Base-by-base conservation (phyloP, 2,797 vertebrate genomes). In the Onychomys torridus region DNA sequence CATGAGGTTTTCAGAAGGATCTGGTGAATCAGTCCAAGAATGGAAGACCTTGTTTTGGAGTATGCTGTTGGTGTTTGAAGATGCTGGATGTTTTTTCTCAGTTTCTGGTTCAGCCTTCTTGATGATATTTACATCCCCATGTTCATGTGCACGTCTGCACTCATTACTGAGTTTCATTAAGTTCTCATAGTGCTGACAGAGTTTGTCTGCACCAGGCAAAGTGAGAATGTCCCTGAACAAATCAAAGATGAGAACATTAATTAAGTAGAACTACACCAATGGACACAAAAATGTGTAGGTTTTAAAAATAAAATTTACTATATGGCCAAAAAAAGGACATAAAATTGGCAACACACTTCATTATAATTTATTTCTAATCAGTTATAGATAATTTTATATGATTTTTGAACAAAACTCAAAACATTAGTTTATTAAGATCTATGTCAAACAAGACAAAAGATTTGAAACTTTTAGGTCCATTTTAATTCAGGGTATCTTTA, bases 141-240 rank as follows among this genome's bases (percentile, higher is more conserved):
- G 98, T 96, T 99, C 99, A 94, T 99, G 99, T 52, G 98, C 97
- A 27, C 97, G 98, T 93, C 99, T 98, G 95, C 99, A 99, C 69
- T 99, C 98, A 97, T 98, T 97, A 63, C 99, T 99, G 97, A 99
- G 97, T 82, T 97, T 98, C 98, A 99, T 98, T 94, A 98, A 92
- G 91, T 99, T 98, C 55, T 98, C 94, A 89, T 98, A 98, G 97
- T 99, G 99, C 55, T 89, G 95, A 96, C 98, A 99, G 88, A 98
- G 97, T 52, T 89, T 89, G 73, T 98, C 96, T 29, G 98, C 93
- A 89, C 94, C 97, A 37, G 98, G 98, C 97, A 98, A 40, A 77
- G 98, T 98, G 6, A 98, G 97, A 19, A 94, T 79, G 65, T 97
- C 93, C 69, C 98, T 98, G 89, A 98, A 98, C 73, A 97, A 97